Evolutionary conservation across 2,797 vertebrate genomes (phyloP), one percentile per base, ranked within the genome.

Genomic region (Lateolabrax maculatus): DNA sequence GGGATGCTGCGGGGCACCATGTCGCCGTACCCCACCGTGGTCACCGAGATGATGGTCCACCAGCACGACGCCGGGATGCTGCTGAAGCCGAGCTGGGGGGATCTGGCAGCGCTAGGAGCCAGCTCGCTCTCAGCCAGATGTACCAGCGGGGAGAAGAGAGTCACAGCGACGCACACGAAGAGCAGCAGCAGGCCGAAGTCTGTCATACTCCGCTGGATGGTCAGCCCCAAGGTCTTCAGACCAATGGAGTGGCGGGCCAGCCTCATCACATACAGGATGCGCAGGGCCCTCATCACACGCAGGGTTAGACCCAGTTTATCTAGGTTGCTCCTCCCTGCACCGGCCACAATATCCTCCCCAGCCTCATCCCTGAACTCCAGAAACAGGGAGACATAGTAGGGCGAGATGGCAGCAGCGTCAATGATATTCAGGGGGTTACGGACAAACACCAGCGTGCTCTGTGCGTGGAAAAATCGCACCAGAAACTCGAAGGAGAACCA

Each of bases 11-110:
- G 88, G 0, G 97, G 97, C 25, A 98, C 97, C 97, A 98, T 98
- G 84, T 98, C 97, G 0, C 97, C 96, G 0, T 98, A 98, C 4
- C 97, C 97, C 53, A 98, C 97, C 0, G 97, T 98, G 0, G 97
- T 98, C 96, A 98, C 97, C 8, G 97, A 97, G 87, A 98, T 97
- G 91, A 98, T 96, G 34, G 97, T 96, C 97, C 97, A 98, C 97
- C 97, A 98, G 75, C 97, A 98, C 0, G 97, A 96, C 0, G 96
- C 96, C 0, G 97, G 97, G 75, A 98, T 97, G 90, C 97, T 98
- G 71, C 95, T 97, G 70, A 98, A 98, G 65, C 95, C 87, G 93
- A 97, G 73, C 92, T 71, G 95, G 85, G 83, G 95, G 87, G 55
- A 94, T 91, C 49, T 95, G 86, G 83, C 95, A 15, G 96, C 94